phyloP scores from a whole-genome alignment of 2,888 invertebrate genomes.

The Macrosiphum euphorbiae region DNA sequence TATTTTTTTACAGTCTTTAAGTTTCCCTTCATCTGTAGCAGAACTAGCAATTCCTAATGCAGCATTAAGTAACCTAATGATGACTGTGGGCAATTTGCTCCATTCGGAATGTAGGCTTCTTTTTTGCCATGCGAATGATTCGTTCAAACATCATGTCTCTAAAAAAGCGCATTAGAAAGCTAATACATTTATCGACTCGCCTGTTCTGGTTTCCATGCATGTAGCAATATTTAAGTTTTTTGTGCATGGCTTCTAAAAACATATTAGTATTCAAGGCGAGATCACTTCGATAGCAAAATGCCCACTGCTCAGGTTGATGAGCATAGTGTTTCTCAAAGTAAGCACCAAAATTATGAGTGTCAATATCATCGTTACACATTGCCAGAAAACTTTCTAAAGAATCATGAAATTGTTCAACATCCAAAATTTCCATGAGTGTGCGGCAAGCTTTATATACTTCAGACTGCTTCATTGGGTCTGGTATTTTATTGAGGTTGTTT shows the following conservation, averaged over 20 bases:
- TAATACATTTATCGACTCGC: constrained; percentile 61
- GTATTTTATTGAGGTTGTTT: constrained; percentile 21
- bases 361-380: constrained; percentile 28
- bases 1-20: constrained; percentile 24
- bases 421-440: constrained; percentile 4
- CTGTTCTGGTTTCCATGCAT: constrained; percentile 61
- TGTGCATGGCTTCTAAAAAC: constrained; percentile 66
- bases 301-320: constrained; percentile 10
- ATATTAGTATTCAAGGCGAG: constrained; percentile 66
- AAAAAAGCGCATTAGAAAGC: constrained; percentile 52
- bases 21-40: constrained; percentile 13
- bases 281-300: constrained; percentile 65
- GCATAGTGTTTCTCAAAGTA: constrained; percentile 66
- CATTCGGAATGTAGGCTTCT: neutral
- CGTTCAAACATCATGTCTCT: constrained; percentile 59
- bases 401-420: neutral
- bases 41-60: neutral
- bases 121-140: neutral
- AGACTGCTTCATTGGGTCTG: neutral
- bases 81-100: constrained; percentile 19
- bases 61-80: neutral
- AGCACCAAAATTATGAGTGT: constrained; percentile 64
- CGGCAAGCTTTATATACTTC: constrained; percentile 31
- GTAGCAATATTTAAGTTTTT: constrained; percentile 60
- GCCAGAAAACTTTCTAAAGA: constrained; percentile 24